Evolutionary conservation across 2,113 vertebrate genomes (phyloP), one percentile per base, ranked within the genome.

Genomic region (Haplochromis burtoni): DNA sequence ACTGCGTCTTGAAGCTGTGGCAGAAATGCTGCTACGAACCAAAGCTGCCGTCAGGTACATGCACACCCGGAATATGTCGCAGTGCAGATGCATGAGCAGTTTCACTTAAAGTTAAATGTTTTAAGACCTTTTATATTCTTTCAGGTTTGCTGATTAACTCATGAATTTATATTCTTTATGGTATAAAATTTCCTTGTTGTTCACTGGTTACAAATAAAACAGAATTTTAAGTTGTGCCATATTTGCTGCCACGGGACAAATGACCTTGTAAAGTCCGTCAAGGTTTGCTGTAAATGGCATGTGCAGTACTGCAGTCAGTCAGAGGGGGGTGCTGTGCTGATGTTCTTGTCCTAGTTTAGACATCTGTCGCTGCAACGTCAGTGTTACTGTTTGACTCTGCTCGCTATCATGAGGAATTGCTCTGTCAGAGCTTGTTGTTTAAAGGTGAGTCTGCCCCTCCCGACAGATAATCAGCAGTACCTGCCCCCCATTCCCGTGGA

Each of bases 1-100:
- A 97, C 40, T 96, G 95, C 0, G 24, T 96, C 7, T 89, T 97
- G 51, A 94, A 96, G 8, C 80, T 97, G 17, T 97, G 96, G 97
- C 96, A 96, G 86, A 95, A 92, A 51, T 93, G 94, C 82, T 93
- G 88, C 8, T 90, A 81, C 86, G 96, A 90, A 47, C 91, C 92
- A 4, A 91, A 93, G 84, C 55, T 89, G 6, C 91, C 83, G 0
- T 40, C 94, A 89, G 91, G 90, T 91, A 40, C 24, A 17, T 14
- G 17, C 24, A 66, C 19, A 78, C 31, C 31, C 7, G 6, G 31
- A 35, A 38, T 66, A 35, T 66, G 31, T 35, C 2, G 1, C 61
- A 35, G 31, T 66, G 31, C 17, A 35, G 61, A 12, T 38, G 1
- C 31, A 38, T 61, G 57, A 61, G 29, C 29, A 19, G 57, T 33